phyloP scores from a whole-genome alignment of 30 jellyfish, hydroid and myxozoan species.

The Pseudorhiza aurosa region DNA sequence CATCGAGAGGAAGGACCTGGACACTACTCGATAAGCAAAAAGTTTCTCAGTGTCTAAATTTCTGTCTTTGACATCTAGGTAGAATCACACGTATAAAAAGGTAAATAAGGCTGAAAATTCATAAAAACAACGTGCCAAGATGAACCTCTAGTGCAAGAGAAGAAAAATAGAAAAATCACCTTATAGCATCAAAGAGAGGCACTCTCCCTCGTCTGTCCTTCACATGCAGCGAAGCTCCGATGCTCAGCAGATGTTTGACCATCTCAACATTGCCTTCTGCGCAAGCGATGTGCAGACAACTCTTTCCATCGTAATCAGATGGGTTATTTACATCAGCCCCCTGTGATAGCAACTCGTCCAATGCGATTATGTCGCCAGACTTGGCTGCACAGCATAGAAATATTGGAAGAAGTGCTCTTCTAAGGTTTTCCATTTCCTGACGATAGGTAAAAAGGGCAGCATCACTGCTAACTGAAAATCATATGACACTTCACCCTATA shows the following conservation, averaged over 20 bases:
- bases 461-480: no score
- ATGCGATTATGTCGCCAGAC: constrained; percentile 86
- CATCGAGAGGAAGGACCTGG: no score
- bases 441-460: no score
- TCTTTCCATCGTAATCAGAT: constrained; percentile 97
- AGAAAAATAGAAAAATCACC: constrained; percentile 40
- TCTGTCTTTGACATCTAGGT: no score
- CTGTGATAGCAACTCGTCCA: constrained; percentile 83
- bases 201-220: constrained; percentile 95
- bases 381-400: constrained; percentile 98
- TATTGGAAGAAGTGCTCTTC: constrained; percentile 94
- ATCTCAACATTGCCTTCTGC: constrained; percentile 93
- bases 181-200: constrained; percentile 96
- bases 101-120: no score
- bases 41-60: no score
- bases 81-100: no score
- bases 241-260: constrained; percentile 62
- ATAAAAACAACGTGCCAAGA: no score
- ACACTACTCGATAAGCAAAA: no score
- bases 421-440: constrained; percentile 91
- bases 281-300: constrained; percentile 92
- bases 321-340: constrained; percentile 98
- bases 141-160: not conserved
- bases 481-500: no score
- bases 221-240: constrained; percentile 86